These are phyloP conservation scores for Drosophila nannoptera DNA, from an alignment of 1,140 invertebrate genomes.

Conservation along the genomic window DNA sequence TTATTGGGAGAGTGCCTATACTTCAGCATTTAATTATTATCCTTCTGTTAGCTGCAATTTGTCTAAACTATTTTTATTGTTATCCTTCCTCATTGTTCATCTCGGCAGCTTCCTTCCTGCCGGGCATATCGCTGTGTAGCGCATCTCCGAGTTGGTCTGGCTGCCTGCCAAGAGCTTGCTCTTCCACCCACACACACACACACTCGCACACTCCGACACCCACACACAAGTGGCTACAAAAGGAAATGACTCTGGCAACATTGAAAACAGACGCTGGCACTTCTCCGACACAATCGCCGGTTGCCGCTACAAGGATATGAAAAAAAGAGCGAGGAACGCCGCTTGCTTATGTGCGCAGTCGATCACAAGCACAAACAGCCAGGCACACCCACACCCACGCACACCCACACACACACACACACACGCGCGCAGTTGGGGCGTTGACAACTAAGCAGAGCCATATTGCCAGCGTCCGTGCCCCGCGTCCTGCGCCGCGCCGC, in stretches of 20 bases:
- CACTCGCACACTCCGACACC: not conserved
- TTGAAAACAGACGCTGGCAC: slow-evolving; percentile 76
- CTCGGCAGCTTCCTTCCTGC: not conserved
- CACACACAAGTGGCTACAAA: slow-evolving; percentile 69
- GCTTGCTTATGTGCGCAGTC: slow-evolving; percentile 65
- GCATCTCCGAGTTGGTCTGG: slow-evolving; percentile 10
- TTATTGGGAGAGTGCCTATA: too few species aligned
- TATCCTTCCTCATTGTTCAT: not conserved
- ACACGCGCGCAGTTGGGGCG: slow-evolving; percentile 41
- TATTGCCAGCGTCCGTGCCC: slow-evolving; percentile 43
- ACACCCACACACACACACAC: slow-evolving; percentile 11
- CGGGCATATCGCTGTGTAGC: slow-evolving; percentile 2
- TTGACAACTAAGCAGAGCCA: slow-evolving; percentile 69
- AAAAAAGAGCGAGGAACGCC: slow-evolving; percentile 29
- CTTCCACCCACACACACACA: not conserved
- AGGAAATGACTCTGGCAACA: slow-evolving; percentile 73
- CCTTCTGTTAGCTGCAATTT: too few species aligned
- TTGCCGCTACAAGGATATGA: slow-evolving; percentile 65
- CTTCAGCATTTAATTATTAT: too few species aligned
- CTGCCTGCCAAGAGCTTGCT: not conserved
- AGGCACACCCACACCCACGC: slow-evolving; percentile 18
- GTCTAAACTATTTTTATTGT: not conserved
- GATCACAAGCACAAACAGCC: slow-evolving; percentile 69
- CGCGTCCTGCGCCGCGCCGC: slow-evolving; percentile 46
- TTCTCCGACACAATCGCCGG: slow-evolving; percentile 66